phyloP scores from a whole-genome alignment of 2,113 vertebrate genomes.

The Burhinus bistriatus region DNA sequence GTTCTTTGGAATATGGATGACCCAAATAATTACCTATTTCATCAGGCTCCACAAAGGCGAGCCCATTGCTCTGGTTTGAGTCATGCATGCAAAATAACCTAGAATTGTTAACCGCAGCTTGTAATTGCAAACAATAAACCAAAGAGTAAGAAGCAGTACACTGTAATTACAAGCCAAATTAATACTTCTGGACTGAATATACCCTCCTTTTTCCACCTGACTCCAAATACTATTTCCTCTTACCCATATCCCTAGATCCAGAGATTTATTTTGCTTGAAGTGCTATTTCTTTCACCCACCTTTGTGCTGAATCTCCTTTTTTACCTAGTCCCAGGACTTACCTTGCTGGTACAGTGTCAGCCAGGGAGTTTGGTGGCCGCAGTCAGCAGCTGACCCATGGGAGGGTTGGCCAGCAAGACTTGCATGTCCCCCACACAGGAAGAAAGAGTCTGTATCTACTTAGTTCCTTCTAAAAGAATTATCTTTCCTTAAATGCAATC shows the following conservation, averaged over 20 bases:
- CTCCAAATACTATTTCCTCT: background rate
- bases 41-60: background rate
- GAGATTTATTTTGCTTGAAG: background rate
- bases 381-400: background rate
- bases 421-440: background rate
- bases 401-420: background rate
- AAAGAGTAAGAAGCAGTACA: background rate
- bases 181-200: background rate
- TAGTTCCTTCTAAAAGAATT: background rate
- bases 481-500: background rate
- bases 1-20: background rate
- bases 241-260: background rate
- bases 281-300: background rate
- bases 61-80: background rate
- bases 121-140: background rate
- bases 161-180: background rate
- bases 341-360: background rate
- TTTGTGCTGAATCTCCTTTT: background rate
- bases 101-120: background rate
- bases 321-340: background rate
- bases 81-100: background rate
- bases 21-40: background rate
- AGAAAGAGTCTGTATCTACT: background rate
- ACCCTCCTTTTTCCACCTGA: background rate
- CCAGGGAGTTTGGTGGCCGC: background rate